These are phyloP conservation scores for Danio aesculapii DNA, from an alignment of 2,797 vertebrate species.

Conservation along the genomic window DNA sequence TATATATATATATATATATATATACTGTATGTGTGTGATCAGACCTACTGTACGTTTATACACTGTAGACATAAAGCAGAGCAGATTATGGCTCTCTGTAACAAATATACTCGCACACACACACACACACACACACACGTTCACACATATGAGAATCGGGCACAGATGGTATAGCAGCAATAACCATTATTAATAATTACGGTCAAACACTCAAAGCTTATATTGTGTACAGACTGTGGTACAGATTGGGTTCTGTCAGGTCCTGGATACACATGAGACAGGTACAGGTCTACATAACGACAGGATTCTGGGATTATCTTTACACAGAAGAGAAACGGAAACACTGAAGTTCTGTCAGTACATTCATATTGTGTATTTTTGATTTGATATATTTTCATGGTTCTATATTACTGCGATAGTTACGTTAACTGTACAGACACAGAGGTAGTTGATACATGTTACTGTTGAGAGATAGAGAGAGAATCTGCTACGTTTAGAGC, in stretches of 20 bases:
- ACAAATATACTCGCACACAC: slow-evolving; percentile 64
- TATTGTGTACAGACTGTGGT: slow-evolving; percentile 40
- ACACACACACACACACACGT: slow-evolving; percentile 64
- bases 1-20: slow-evolving; percentile 37
- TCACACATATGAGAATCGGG: slow-evolving; percentile 72
- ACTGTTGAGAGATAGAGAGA: slow-evolving; percentile 27
- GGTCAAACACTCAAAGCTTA: slow-evolving; percentile 61
- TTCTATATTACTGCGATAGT: slow-evolving; percentile 38
- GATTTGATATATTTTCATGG: slow-evolving; percentile 36
- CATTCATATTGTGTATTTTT: slow-evolving; percentile 59
- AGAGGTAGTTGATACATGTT: slow-evolving; percentile 45
- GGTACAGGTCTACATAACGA: slow-evolving; percentile 31
- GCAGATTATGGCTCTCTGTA: slow-evolving; percentile 58
- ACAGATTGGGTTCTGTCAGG: slow-evolving; percentile 23
- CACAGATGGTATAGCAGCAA: slow-evolving; percentile 88
- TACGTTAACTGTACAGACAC: slow-evolving; percentile 42
- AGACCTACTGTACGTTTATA: slow-evolving; percentile 68
- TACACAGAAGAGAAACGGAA: slow-evolving; percentile 61
- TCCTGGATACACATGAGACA: slow-evolving; percentile 36
- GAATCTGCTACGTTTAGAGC: slow-evolving; percentile 36
- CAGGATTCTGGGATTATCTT: slow-evolving; percentile 67
- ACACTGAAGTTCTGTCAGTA: slow-evolving; percentile 61
- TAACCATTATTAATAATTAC: slow-evolving; percentile 75
- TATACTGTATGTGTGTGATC: slow-evolving; percentile 67
- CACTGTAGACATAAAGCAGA: slow-evolving; percentile 69